Percentiles rank a stretch among this genome's conserved stretches.
Conservation (phyloP, 2,113 vertebrate species). For the Peromyscus maniculatus region DNA sequence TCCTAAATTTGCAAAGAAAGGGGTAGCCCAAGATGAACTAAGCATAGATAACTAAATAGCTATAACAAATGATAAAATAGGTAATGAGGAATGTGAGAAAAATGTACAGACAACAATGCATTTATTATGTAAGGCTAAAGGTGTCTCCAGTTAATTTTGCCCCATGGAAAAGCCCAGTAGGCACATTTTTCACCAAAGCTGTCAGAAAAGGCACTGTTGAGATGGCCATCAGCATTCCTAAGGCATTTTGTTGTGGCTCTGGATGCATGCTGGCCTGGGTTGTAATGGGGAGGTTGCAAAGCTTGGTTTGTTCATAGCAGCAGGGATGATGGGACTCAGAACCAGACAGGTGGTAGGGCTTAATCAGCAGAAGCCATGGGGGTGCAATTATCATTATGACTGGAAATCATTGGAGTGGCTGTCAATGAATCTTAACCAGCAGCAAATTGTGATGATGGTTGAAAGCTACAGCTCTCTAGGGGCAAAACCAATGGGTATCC, state of each 20-base stretch:
- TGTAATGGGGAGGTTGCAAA: background rate
- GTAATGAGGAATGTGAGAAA: background rate
- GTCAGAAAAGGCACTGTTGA: background rate
- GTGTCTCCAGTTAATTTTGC: background rate
- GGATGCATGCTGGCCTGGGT: background rate
- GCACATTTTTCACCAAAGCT: background rate
- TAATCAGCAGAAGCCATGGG: constrained; percentile 14
- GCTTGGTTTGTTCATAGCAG: constrained; percentile 25
- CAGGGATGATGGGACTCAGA: background rate
- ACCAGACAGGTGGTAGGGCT: background rate
- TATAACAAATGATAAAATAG: background rate
- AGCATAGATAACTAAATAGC: constrained; percentile 21
- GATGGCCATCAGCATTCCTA: background rate
- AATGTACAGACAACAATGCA: background rate
- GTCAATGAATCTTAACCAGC: background rate
- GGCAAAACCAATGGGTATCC: background rate
- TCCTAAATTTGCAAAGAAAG: constrained; percentile 12
- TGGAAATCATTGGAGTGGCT: background rate
- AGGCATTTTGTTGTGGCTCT: background rate
- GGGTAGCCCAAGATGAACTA: background rate
- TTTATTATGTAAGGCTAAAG: background rate
- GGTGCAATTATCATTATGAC: constrained; percentile 32
- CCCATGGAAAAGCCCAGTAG: background rate
- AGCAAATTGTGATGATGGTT: background rate
- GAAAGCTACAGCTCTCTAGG: constrained; percentile 4